Evolutionary conservation across 1,140 invertebrate genomes (phyloP), one percentile per base, ranked within the genome.

Genomic region (Phenacoccus solenopsis): DNA sequence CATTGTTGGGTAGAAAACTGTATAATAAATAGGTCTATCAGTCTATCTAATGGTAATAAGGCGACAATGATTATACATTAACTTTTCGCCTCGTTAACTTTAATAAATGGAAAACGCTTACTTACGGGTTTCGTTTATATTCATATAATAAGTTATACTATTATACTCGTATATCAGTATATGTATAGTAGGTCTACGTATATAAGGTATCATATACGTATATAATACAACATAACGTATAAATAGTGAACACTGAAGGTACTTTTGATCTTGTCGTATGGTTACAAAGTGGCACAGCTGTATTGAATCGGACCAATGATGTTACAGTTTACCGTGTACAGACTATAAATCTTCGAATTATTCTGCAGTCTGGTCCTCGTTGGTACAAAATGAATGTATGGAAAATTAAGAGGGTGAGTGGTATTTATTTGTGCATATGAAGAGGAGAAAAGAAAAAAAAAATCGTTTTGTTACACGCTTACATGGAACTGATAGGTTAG

Each of bases 271-370:
- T 49, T 49, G 38, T 49, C 20, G 13, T 49, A 49, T 49, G 21
- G 59, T 25, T 20, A 59, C 56, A 9, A 59, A 59, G 16, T 9
- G 59, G n/a, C n/a, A n/a, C 59, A 64, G 59, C 59, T 64, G 59
- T 64, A 24, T 9, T 64, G 4, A 38, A 38, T 64, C 59, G 59
- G 25, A 64, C 59, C 59, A 64, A 64, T 64, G 25, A 27, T 49
- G 20, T 32, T 64, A 22, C 59, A 10, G 20, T 24, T 64, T 64
- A 10, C 22, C 10, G 12, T 59, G 4, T n/a, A 25, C 20, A 25
- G 20, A 64, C 13, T 27, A 64, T 64, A 64, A 64, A 64, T 64
- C 59, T 64, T 25, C 10, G 20, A 64, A 64, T 25, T 64, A 25
- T 64, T 64, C 12, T 64, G 59, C 59, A 64, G 20, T 20, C 22